Percentiles rank a stretch among this genome's conserved stretches.
These are phyloP conservation scores for Polietes domitor DNA, from an alignment of 2,888 invertebrate species.

Conservation along the genomic window DNA sequence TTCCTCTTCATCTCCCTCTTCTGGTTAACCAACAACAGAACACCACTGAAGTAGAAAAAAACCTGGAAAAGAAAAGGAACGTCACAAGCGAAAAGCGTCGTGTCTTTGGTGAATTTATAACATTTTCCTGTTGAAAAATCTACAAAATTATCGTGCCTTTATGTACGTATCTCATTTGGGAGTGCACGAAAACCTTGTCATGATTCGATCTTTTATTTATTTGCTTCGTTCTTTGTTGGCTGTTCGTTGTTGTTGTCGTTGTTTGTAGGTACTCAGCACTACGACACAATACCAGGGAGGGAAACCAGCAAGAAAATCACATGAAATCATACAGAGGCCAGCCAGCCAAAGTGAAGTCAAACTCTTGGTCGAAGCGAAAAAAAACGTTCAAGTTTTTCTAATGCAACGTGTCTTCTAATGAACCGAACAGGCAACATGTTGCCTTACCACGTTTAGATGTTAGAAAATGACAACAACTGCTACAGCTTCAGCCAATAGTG, in stretches of 20 bases:
- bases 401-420: constrained; percentile 21
- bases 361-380: neutral
- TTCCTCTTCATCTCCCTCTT: constrained; percentile 19
- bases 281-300: constrained; percentile 18
- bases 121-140: constrained; percentile 73
- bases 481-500: neutral
- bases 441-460: constrained; percentile 8
- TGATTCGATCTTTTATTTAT: constrained; percentile 76
- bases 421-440: constrained; percentile 22
- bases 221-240: constrained; percentile 54
- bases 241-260: too few relatives aligned
- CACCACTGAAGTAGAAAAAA: neutral
- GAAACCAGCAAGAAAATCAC: constrained; percentile 14
- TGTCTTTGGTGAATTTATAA: constrained; percentile 75
- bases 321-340: constrained; percentile 23
- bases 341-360: neutral
- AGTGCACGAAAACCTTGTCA: constrained; percentile 79
- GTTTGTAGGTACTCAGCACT: too few relatives aligned
- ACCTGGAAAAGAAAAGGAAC: neutral
- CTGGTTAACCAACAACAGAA: neutral
- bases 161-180: constrained; percentile 70
- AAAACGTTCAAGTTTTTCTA: constrained; percentile 4
- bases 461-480: constrained; percentile 11
- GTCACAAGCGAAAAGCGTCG: constrained; percentile 61
- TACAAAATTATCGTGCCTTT: constrained; percentile 75